Base-by-base conservation (phyloP, 2,888 invertebrate genomes). In the Panzeria rudis region DNA sequence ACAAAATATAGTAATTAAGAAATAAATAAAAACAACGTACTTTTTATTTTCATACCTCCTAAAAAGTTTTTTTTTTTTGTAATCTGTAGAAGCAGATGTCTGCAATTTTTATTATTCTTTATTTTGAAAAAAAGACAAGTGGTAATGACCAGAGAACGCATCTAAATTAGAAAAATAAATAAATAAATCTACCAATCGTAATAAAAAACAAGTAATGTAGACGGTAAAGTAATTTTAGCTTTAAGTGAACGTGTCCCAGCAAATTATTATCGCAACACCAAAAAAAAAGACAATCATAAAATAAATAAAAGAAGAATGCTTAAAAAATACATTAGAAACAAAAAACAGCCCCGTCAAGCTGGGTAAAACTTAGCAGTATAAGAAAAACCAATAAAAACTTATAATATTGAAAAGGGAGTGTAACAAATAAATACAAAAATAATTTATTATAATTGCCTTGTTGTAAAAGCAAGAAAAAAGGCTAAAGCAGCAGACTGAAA, bases 371-470 rank as follows among this genome's bases (percentile, higher is more conserved):
- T 20, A 15, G 8, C 1, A 71, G 11, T 38, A 17, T n/a, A n/a
- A 17, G 1, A 72, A 72, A 35, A 84, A 69, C 62, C 61, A 66
- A 81, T 81, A 73, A 82, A 73, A 82, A 69, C 47, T 64, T 72
- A 29, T 44, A 84, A 81, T 69, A 81, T 72, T 72, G 38, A 80
- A 66, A 66, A 64, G 71, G 80, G 69, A 29, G 47, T 50, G 68
- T 62, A 35, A 68, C 72, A 81, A 78, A 69, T 73, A 78, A 78
- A 85, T 52, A 77, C 59, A 75, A 64, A 82, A 64, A 75, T 82
- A 75, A 82, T 73, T 82, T 85, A 85, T 82, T 81, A 71, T 59
- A 72, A 47, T 59, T 59, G 56, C 59, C 15, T 17, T 17, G 15
- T 1, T 1, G 9, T 9, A 47, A 6, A n/a, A 47, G 20, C 59